Evolutionary conservation across 2,888 invertebrate species (phyloP), one percentile per base, ranked within the genome.

Genomic region (Agrotis clavis): DNA sequence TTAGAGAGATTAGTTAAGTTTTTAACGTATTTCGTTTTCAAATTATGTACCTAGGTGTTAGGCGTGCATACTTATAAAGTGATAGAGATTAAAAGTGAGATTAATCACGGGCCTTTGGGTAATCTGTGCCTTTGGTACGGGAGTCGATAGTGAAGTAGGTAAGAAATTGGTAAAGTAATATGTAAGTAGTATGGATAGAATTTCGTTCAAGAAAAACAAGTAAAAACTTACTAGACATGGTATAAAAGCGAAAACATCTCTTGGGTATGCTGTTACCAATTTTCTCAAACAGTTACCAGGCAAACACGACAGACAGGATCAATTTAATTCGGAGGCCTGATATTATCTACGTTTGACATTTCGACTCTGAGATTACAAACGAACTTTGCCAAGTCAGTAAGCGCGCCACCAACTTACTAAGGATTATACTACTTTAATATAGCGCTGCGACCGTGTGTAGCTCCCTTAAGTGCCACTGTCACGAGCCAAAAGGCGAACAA

Each of bases 391-490:
- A 81, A 86, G 82, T 81, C 77, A 82, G 85, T 84, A 84, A 85
- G 87, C 87, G 83, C 80, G 73, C 80, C 67, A 80, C 82, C 84
- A 88, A 89, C 89, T 89, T 89, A 83, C 81, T 86, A 87, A 85
- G 90, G 92, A 92, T 92, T 92, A 91, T 90, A 87, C 91, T 88
- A 89, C 88, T 90, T 90, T 92, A 92, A 94, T 92, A 92, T 91
- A 90, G 91, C 90, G 84, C 81, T 86, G 90, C 88, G 91, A 85
- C 90, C 88, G 92, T 94, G 92, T 94, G 92, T 89, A 89, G 91
- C 94, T 95, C 95, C 95, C 95, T 94, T 94, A 96, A 96, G 96
- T 96, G 95, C 94, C 93, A 90, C 93, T 93, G 95, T 95, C 95
- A 95, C 93, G 92, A 93, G 91, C 92, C 95, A 94, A 95, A 95